Conservation (phyloP, 1,140 invertebrate genomes). For the Venturia canescens region DNA sequence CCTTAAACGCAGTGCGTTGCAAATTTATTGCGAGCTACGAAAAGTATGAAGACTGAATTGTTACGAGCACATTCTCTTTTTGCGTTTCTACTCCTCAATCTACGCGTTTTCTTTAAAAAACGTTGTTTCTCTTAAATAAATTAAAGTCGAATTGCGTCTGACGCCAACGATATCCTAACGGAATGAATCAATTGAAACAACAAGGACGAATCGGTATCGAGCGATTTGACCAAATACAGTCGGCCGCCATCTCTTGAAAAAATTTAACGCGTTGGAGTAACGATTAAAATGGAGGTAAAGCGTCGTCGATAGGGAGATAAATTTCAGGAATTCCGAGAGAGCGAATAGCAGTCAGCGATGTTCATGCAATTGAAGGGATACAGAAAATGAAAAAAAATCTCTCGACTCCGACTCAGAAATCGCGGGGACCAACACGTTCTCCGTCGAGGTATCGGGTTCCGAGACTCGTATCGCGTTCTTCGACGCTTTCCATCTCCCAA, state of each 20-base stretch:
- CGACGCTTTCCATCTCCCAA: constrained; percentile 68
- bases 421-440: constrained; percentile 52
- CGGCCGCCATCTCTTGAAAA: background rate
- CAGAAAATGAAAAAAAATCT: background rate
- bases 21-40: no score
- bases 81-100: background rate
- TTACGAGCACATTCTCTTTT: background rate
- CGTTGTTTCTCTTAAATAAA: background rate
- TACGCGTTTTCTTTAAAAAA: background rate
- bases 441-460: constrained; percentile 64
- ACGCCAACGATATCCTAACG: background rate
- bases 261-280: background rate
- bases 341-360: constrained; percentile 30
- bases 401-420: background rate
- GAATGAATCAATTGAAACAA: background rate
- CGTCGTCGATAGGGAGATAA: background rate
- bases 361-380: constrained; percentile 2
- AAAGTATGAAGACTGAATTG: constrained; percentile 67
- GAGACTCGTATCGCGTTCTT: constrained; percentile 69
- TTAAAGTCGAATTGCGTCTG: no score
- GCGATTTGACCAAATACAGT: background rate
- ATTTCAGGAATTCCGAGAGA: constrained; percentile 1
- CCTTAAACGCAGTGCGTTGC: no score
- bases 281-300: background rate
- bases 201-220: no score